Conservation (phyloP, 2,888 invertebrate genomes). For the Yponomeuta evonymella region DNA sequence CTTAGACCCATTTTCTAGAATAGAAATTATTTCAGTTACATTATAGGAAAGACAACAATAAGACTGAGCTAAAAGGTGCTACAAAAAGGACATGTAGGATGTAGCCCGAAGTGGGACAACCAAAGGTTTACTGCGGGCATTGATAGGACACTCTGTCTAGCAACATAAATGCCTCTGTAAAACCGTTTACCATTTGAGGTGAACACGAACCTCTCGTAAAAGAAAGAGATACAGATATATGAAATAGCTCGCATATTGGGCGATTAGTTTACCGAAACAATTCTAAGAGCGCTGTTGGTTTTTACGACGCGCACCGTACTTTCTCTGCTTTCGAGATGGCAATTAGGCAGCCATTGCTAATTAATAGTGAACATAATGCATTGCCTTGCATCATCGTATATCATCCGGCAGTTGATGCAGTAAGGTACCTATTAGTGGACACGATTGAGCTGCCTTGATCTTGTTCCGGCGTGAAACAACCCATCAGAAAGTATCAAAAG, state of each 20-base stretch:
- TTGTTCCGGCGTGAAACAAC: neutral
- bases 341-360: slow-evolving; percentile 40
- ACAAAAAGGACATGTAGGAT: too few species aligned
- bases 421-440: neutral
- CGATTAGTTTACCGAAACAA: slow-evolving; percentile 8
- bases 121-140: too few species aligned
- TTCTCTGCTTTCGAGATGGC: slow-evolving; percentile 50
- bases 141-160: too few species aligned
- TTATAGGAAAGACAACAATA: too few species aligned
- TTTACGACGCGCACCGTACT: slow-evolving; percentile 31
- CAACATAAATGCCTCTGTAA: too few species aligned
- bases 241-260: neutral
- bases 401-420: neutral
- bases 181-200: neutral
- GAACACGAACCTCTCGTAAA: neutral
- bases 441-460: neutral
- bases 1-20: too few species aligned
- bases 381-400: neutral
- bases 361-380: slow-evolving; percentile 29
- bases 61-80: too few species aligned
- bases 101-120: too few species aligned
- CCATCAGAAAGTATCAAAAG: neutral
- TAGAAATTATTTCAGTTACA: too few species aligned
- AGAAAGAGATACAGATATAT: neutral
- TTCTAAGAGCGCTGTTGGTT: slow-evolving; percentile 4